Evolutionary conservation across 2,797 vertebrate species (phyloP).

Genomic region (Eupleurogrammus muticus): DNA sequence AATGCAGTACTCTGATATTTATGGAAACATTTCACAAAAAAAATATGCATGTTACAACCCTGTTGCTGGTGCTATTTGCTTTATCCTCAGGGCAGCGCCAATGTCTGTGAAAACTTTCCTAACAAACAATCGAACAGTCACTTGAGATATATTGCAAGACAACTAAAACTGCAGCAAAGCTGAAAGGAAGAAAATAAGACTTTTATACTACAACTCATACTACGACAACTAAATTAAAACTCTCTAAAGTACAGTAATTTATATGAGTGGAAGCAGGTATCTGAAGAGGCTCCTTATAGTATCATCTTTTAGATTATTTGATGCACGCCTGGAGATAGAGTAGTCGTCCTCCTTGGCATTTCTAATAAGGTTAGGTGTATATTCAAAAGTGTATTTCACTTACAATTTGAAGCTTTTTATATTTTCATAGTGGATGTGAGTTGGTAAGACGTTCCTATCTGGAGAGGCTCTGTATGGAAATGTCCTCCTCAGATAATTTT

Average conservation of each 20-base stretch:
- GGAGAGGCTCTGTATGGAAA: neutral
- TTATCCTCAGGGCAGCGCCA: neutral
- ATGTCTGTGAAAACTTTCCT: neutral
- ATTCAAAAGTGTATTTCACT: neutral
- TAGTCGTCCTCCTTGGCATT: neutral
- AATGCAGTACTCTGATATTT: too few species aligned
- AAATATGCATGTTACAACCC: too few species aligned
- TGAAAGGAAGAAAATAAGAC: neutral
- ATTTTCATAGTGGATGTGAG: neutral
- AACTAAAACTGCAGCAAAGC: neutral
- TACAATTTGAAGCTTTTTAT: neutral
- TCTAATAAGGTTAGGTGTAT: neutral
- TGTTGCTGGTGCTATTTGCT: neutral
- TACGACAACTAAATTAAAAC: neutral
- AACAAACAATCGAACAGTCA: neutral
- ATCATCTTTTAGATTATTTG: neutral
- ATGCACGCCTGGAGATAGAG: neutral
- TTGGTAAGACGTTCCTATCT: neutral
- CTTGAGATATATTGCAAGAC: neutral
- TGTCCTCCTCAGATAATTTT: neutral
- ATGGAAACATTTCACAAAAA: too few species aligned
- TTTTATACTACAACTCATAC: too few species aligned
- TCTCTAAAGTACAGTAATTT: neutral
- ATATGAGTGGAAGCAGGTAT: neutral
- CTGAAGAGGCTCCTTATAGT: neutral